Evolutionary conservation across 2,888 invertebrate genomes (phyloP), one percentile per base, ranked within the genome.

Genomic region (Oligia fasciuncula): DNA sequence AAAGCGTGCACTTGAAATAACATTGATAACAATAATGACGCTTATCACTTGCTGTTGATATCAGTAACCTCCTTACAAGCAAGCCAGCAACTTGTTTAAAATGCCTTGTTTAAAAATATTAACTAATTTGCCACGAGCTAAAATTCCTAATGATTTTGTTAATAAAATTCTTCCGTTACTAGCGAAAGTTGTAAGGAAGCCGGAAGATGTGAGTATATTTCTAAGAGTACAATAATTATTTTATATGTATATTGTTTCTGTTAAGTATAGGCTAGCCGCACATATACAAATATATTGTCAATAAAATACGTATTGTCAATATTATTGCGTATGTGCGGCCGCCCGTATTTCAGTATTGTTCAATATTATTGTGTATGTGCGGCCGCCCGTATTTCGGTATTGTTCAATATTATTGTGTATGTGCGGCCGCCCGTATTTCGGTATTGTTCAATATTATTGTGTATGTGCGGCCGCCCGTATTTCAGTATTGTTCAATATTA

Each of bases 81-180:
- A 43, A 57, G 11, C 5, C 9, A 71, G 23, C 19, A 65, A 76
- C 79, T 66, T 35, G 73, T 69, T n/a, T 46, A 88, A 86, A 77
- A 96, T 96, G 96, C 96, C 96, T 76, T 93, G 93, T 68, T 86
- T 96, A 62, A 95, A 91, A 81, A 93, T 96, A 40, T 85, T 94
- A 4, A 96, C 96, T 0, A 96, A 95, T 82, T 62, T 96, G 4
- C 87, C 93, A 0, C 93, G 86, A 57, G 90, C 77, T 8, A 88
- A 91, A n/a, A 92, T 96, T 9, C 95, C 95, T 0, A 86, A 83
- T 19, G 93, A 94, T 86, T 95, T 96, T 75, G 89, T 93, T 0
- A 85, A 89, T 40, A 94, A 92, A 84, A 90, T 95, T 8, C 84
- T 95, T 19, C 95, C 95, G 5, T 13, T 88, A 14, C 4, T 87